These are phyloP conservation scores for Ephestia elutella DNA, from an alignment of 1,140 invertebrate genomes.

Conservation along the genomic window DNA sequence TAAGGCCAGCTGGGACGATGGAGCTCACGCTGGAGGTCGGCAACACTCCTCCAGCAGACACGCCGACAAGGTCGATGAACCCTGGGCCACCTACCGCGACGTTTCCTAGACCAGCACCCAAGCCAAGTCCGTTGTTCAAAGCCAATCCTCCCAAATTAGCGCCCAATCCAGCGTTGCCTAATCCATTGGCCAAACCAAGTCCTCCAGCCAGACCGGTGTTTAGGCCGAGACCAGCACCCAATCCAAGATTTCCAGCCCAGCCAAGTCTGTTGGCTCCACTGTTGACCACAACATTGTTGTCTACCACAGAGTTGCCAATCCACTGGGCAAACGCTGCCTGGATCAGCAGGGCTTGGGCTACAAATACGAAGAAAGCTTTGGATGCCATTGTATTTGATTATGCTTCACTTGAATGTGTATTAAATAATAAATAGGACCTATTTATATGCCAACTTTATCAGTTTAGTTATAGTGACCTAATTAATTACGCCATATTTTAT, in stretches of 20 bases:
- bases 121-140: constrained; percentile 9
- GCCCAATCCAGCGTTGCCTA: no score
- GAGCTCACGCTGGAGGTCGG: constrained; percentile 18
- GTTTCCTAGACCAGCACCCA: not conserved
- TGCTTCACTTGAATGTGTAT: not conserved
- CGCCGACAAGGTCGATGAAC: not conserved
- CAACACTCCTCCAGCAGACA: not conserved
- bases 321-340: constrained; percentile 24
- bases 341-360: constrained; percentile 29
- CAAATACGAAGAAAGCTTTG: constrained; percentile 27
- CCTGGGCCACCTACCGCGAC: not conserved
- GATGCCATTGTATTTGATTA: constrained; percentile 22
- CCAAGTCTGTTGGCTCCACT: not conserved
- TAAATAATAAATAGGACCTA: not conserved
- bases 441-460: not conserved
- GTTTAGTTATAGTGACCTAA: not conserved
- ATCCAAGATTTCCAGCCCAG: not conserved
- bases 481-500: not conserved
- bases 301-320: not conserved
- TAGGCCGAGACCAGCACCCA: not conserved
- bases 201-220: constrained; percentile 18
- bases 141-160: no score
- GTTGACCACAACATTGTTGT: not conserved
- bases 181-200: no score
- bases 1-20: constrained; percentile 27